Evolutionary conservation across 2,888 invertebrate species (phyloP), one percentile per base, ranked within the genome.

Genomic region (Hylaea fasciaria): DNA sequence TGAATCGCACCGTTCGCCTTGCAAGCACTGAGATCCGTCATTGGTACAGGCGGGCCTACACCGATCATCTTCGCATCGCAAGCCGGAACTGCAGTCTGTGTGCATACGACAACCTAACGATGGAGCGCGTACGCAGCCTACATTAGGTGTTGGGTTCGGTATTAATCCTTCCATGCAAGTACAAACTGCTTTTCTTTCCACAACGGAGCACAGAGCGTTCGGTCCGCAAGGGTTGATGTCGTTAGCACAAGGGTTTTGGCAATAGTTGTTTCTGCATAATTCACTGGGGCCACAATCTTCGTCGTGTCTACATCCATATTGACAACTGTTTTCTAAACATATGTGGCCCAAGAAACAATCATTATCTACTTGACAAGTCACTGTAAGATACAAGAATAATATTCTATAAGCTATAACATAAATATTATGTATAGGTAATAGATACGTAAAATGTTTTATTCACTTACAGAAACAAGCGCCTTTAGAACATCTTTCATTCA

Each of bases 321-420:
- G 94, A 78, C 98, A 98, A 89, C 96, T 96, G 76, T 97, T 97
- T 76, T 95, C 94, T 57, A 97, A 87, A 77, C 98, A 98, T 68
- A 98, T 97, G 76, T 98, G 97, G 0, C 97, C 97, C 60, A 97
- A 92, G 94, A 98, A 97, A 76, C 98, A 98, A 76, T 98, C 98
- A 76, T 97, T 97, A 81, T 98, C 97, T 0, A 97, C 95, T 48
- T 97, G 95, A 78, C 98, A 98, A 2, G 97, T 98, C 59, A 98
- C 94, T 94, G 83, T 57, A 77, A 91, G 59, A 44, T 2, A 22
- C 57, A 57, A 57, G 56, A 12, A 37, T 22, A 35, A 16, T 46
- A 29, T 28, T 46, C n/a, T n/a, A n/a, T n/a, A n/a, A n/a, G n/a
- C n/a, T n/a, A 32, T 14, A 10, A 12, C 4, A 4, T 46, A 10